phyloP scores from a whole-genome alignment of 37 sponge, comb jelly and placozoan genomes.

The Geodia barretti region DNA sequence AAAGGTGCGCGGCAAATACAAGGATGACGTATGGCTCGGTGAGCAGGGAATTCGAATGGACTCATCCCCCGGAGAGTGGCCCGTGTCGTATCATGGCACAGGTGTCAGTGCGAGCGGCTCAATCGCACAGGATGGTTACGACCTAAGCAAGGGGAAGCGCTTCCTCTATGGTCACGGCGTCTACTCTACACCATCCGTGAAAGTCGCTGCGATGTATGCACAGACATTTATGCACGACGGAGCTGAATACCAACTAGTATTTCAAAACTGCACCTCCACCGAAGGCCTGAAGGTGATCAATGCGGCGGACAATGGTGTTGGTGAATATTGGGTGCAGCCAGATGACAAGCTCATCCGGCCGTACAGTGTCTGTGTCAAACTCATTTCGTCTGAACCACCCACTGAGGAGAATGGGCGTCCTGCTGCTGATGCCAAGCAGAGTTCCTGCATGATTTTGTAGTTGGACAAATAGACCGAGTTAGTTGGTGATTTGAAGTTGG shows the following conservation, averaged over 20 bases:
- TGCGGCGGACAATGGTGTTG: slow-evolving; percentile 14
- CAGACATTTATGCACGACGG: slow-evolving; percentile 8
- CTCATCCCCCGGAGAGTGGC: slow-evolving; percentile 31
- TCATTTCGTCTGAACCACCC: too few relatives aligned
- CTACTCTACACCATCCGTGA: slow-evolving; percentile 36
- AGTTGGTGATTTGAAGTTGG: too few relatives aligned
- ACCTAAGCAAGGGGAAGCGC: slow-evolving; percentile 12
- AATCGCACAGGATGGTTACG: slow-evolving; percentile 38
- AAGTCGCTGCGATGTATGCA: slow-evolving; percentile 29
- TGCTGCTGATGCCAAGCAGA: too few relatives aligned
- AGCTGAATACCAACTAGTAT: slow-evolving; percentile 9
- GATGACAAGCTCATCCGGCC: neutral
- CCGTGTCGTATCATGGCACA: slow-evolving; percentile 57
- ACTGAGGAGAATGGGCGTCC: too few relatives aligned
- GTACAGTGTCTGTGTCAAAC: slow-evolving; percentile 20
- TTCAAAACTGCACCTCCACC: slow-evolving; percentile 42
- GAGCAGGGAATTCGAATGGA: neutral
- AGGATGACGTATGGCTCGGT: slow-evolving; percentile 3
- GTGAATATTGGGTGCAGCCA: slow-evolving; percentile 26
- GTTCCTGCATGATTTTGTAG: too few relatives aligned
- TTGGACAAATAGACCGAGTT: too few relatives aligned
- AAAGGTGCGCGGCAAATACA: slow-evolving; percentile 1
- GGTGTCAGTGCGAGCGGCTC: neutral
- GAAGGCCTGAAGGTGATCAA: slow-evolving; percentile 11
- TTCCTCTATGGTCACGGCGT: slow-evolving; percentile 31